Percentiles rank a stretch among this genome's conserved stretches.
phyloP scores from a whole-genome alignment of 2,888 invertebrate genomes.

The Rhagophthalmus giganteus region DNA sequence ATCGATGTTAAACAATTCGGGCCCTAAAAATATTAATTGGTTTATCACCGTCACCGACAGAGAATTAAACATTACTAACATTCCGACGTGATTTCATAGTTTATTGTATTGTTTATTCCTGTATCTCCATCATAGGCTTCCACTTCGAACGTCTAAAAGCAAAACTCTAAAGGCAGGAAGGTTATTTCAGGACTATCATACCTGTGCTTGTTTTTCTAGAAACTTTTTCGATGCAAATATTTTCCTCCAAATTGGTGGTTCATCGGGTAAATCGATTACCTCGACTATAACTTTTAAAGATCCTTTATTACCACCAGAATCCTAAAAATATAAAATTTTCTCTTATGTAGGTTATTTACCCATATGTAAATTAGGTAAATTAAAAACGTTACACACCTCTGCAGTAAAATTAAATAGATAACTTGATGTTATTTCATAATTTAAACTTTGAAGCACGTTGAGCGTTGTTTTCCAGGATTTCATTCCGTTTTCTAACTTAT shows the following conservation, averaged over 20 bases:
- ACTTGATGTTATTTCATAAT: conserved; percentile 56
- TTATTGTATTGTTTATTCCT: conserved; percentile 60
- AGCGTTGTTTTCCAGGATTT: conserved; percentile 40
- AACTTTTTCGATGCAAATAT: conserved; percentile 62
- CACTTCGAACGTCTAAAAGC: conserved; percentile 7
- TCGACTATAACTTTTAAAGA: conserved; percentile 59
- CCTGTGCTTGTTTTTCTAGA: conserved; percentile 57
- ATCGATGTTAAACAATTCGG: conserved; percentile 36
- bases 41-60: no score
- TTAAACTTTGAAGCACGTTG: conserved; percentile 36
- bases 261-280: conserved; percentile 63
- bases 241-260: conserved; percentile 63
- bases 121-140: conserved; percentile 66
- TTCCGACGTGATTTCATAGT: conserved; percentile 56
- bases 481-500: conserved; percentile 16
- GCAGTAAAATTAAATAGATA: conserved; percentile 62
- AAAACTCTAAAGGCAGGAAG: no score
- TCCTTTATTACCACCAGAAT: conserved; percentile 55
- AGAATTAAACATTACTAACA: no score
- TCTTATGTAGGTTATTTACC: background rate
- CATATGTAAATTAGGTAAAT: no score
- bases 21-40: conserved; percentile 10
- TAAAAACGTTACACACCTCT: conserved; percentile 52
- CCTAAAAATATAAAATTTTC: conserved; percentile 45
- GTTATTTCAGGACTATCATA: no score